Evolutionary conservation across 2,113 vertebrate species (phyloP).

Genomic region (Alexandromys fortis): DNA sequence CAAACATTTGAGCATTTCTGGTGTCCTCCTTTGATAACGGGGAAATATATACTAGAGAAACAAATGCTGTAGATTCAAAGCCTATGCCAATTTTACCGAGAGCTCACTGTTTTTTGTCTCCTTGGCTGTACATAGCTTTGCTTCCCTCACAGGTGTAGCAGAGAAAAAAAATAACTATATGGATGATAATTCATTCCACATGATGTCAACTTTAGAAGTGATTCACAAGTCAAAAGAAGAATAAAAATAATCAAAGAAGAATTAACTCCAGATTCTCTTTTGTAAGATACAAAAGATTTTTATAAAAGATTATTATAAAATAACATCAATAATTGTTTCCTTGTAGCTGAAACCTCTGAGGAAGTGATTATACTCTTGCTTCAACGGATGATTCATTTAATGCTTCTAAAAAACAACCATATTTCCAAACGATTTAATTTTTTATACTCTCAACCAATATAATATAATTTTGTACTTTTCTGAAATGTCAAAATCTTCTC

Average conservation of each 20-base stretch:
- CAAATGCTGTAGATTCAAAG: background rate
- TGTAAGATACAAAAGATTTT: background rate
- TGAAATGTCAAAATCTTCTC: background rate
- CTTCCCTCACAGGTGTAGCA: background rate
- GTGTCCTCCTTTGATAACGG: background rate
- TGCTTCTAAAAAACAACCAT: background rate
- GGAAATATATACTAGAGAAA: background rate
- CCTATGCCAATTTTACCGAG: background rate
- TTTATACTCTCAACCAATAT: background rate
- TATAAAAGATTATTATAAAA: background rate
- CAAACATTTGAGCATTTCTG: background rate
- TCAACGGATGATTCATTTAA: constrained; percentile 4
- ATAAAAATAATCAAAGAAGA: background rate
- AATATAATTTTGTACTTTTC: background rate
- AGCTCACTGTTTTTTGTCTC: background rate
- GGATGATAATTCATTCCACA: background rate
- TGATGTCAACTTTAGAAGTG: background rate
- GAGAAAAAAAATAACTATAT: background rate
- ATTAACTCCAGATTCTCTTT: background rate
- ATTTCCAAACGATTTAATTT: constrained; percentile 18
- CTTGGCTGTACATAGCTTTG: no score
- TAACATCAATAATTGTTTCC: background rate
- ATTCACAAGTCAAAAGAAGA: background rate
- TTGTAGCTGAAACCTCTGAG: background rate
- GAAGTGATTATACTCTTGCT: background rate